Base-by-base conservation (phyloP, 1,140 invertebrate genomes). In the Pararge aegeria region DNA sequence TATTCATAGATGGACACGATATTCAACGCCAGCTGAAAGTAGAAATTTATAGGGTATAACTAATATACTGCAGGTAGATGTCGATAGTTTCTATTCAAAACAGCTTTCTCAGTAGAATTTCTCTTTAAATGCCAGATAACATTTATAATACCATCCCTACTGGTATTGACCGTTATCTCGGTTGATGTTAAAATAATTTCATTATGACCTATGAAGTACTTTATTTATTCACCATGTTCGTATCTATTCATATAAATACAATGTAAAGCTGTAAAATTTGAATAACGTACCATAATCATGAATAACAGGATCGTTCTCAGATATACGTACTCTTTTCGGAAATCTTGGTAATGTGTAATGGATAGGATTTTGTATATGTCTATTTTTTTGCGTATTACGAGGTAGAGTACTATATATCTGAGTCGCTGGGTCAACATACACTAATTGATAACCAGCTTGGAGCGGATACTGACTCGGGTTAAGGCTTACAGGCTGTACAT, bases 61-160 rank as follows among this genome's bases (percentile, higher is more conserved):
- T 68, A 63, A 76, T 73, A 76, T 78, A 78, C 67, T 70, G 49
- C 70, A 66, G 71, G 70, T 80, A 70, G 72, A 75, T 72, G 76
- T 75, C 73, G 78, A 79, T 67, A 81, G 72, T 83, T 74, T 80
- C 78, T 80, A 81, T 83, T 85, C 72, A 81, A 80, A 84, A 70
- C 70, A 64, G 75, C 86, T 89, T 89, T 89, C 86, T 82, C 83
- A 74, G 64, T 67, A 54, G 61, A 78, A 75, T 83, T 82, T 83
- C 80, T 75, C 75, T 60, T 58, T 56, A 70, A 73, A 76, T 73
- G 56, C 37, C 53, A 63, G 60, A 60, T 72, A 64, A 66, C 49
- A 38, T 44, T 51, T 37, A 53, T 46, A 51, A 37, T 34, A 34
- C 49, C 54, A 63, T 57, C 61, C 61, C 61, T 52, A 48, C 50